Base-by-base conservation (phyloP, 2,888 invertebrate genomes). In the Temnothorax rugatulus region DNA sequence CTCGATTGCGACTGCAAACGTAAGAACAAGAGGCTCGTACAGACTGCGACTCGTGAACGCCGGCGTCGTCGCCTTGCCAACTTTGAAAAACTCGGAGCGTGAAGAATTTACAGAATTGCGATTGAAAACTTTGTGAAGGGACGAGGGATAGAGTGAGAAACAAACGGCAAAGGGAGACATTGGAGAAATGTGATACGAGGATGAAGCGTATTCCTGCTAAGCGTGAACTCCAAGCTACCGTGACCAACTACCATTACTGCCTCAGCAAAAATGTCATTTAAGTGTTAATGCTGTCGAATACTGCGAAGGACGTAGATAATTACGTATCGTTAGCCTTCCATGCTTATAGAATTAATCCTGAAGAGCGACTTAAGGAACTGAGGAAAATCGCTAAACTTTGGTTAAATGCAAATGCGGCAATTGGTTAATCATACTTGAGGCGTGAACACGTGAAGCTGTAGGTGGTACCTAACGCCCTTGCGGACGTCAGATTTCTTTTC, bases 1-100 rank as follows among this genome's bases (percentile, higher is more conserved):
- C 95, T 94, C 88, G 95, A 95, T 94, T 95, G 96, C 77, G 95
- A 91, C 96, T 96, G 94, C 21, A 87, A 89, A 84, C 57, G 82
- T 57, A 85, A 71, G 15, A n/a, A 25, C 50, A 34, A 71, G 41
- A 25, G 34, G 11, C 21, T 86, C 50, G 61, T 82, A 71, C 9
- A 73, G 5, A 29, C 21, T 77, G 77, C 54, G 5, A 34, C 29
- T 59, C 18, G 34, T 9, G 4, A 68, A 54, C 15, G 9, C 34
- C 18, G 2, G 8, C 25, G 21, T 68, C 34, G 9, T 25, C 44
- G 34, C 21, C 34, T 73, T 73, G 79, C 73, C 25, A 73, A 81
- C 3, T 47, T 41, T 34, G 59, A 59, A 59, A 81, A 81, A 73
- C 9, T 73, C 13, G 59, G 71, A 69, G 69, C 44, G 47, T 61